Conservation (phyloP, 2,888 invertebrate genomes). For the Adela reaumurella region DNA sequence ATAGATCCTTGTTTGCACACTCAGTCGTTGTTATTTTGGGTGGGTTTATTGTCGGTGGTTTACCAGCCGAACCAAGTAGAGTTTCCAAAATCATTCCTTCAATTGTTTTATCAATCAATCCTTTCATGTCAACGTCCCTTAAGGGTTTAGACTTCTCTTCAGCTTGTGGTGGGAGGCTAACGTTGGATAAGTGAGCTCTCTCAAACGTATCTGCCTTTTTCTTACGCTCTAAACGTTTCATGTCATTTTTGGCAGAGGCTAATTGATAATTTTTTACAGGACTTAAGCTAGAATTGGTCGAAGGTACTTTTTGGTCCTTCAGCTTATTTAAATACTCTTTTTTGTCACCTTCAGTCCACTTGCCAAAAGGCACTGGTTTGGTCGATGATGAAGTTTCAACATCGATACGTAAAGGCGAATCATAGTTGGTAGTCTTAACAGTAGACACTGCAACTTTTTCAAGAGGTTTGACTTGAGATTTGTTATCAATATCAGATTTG, state of each 20-base stretch:
- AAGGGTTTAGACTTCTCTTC: neutral
- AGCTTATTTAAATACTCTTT: constrained; percentile 44
- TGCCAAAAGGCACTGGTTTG: constrained; percentile 39
- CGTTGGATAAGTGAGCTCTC: neutral
- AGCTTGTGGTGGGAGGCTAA: neutral
- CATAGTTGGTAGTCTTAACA: neutral
- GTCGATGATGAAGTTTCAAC: neutral
- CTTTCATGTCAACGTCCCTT: constrained; percentile 13
- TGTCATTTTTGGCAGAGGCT: neutral
- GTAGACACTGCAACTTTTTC: neutral
- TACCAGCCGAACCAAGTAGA: neutral
- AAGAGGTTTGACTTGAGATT: neutral
- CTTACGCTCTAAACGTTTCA: neutral
- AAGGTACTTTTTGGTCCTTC: constrained; percentile 32
- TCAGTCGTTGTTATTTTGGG: neutral
- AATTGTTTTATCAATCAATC: constrained; percentile 42
- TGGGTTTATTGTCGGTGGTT: neutral
- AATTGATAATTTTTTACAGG: constrained; percentile 24
- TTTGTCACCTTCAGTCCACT: constrained; percentile 46
- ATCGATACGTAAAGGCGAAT: neutral
- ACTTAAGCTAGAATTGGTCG: constrained; percentile 28
- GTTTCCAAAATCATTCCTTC: constrained; percentile 30
- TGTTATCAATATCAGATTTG: neutral
- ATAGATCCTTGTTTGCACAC: constrained; percentile 7
- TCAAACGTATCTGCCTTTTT: neutral